These are phyloP conservation scores for Helicoverpa assulta DNA, from an alignment of 2,888 invertebrate species.

Conservation along the genomic window DNA sequence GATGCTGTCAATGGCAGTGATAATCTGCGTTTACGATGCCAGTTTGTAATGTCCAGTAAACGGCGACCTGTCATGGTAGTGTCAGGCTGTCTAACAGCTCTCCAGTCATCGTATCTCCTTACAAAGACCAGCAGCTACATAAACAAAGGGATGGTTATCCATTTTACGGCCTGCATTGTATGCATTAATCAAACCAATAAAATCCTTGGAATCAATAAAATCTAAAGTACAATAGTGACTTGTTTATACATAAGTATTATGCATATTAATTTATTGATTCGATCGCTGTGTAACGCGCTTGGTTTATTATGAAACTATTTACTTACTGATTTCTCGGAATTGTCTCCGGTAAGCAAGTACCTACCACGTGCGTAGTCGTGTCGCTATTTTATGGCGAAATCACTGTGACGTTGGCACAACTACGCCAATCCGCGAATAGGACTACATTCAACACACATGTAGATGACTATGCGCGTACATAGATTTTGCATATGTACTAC, in stretches of 20 bases:
- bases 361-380: slow-evolving; percentile 72
- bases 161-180: background rate
- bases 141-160: background rate
- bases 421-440: slow-evolving; percentile 45
- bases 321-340: slow-evolving; percentile 75
- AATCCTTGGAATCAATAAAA: slow-evolving; percentile 17
- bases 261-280: slow-evolving; percentile 40
- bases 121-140: slow-evolving; percentile 30
- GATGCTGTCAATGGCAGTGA: slow-evolving; percentile 6
- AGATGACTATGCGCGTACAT: slow-evolving; percentile 14
- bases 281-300: slow-evolving; percentile 38
- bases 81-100: slow-evolving; percentile 34
- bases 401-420: slow-evolving; percentile 66
- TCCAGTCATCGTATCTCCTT: slow-evolving; percentile 40
- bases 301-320: slow-evolving; percentile 69
- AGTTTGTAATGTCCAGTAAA: slow-evolving; percentile 49
- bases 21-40: slow-evolving; percentile 38
- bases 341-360: slow-evolving; percentile 73
- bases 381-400: slow-evolving; percentile 70
- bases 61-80: slow-evolving; percentile 47
- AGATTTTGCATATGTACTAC: slow-evolving; percentile 10
- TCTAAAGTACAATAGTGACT: background rate
- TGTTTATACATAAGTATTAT: slow-evolving; percentile 18
- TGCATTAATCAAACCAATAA: background rate
- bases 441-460: slow-evolving; percentile 38